These are phyloP conservation scores for Micromys minutus DNA, from an alignment of 2,113 vertebrate genomes.

Conservation along the genomic window DNA sequence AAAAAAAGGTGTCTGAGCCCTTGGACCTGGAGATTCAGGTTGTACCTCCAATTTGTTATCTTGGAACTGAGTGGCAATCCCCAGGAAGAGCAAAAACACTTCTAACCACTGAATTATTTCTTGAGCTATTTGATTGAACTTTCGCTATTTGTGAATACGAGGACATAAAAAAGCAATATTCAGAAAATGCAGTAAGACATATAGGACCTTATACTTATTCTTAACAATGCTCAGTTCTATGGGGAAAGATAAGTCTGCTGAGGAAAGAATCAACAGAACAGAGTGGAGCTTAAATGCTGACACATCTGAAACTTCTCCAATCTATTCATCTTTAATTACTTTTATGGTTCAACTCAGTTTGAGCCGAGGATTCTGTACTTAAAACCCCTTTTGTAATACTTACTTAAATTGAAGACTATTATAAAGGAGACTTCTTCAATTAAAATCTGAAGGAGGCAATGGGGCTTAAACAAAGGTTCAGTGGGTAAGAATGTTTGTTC, in stretches of 20 bases:
- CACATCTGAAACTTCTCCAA: neutral
- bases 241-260: neutral
- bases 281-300: neutral
- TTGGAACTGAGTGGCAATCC: too few species aligned
- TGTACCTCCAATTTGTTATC: neutral
- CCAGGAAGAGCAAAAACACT: neutral
- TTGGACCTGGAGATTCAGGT: neutral
- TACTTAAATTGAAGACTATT: neutral
- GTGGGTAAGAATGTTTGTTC: neutral
- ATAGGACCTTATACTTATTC: neutral
- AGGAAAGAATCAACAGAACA: neutral
- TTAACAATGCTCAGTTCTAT: neutral
- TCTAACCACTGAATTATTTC: too few species aligned
- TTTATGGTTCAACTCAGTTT: slow-evolving; percentile 17
- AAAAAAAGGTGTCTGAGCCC: neutral
- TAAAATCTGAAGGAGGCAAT: neutral
- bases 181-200: neutral
- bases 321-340: neutral
- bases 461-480: too few species aligned
- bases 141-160: neutral
- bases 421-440: neutral
- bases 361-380: neutral
- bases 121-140: neutral
- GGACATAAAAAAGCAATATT: neutral
- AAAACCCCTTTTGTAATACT: neutral